A percentile compares a stretch with the other conserved stretches of the same genome.
Evolutionary conservation across 2,113 vertebrate genomes (phyloP).

Genomic region (Varanus salvator): DNA sequence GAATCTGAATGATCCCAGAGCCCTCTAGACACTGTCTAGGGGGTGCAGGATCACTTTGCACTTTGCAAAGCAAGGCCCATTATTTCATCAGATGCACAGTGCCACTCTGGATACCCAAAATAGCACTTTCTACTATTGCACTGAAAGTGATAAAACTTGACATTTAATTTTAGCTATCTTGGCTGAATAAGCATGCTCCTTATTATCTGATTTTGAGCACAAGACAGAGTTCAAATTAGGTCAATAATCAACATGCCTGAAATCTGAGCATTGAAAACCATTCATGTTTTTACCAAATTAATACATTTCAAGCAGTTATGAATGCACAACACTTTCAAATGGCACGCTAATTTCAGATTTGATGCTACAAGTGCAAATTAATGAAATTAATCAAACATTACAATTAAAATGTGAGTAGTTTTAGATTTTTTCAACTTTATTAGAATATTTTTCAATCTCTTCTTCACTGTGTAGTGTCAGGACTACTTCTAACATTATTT

Average conservation of each 20-base stretch:
- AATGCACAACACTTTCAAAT: slow-evolving; percentile 13
- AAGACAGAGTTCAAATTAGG: slow-evolving; percentile 28
- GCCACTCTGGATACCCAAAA: not conserved
- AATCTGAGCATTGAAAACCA: slow-evolving; percentile 11
- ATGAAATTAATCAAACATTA: not conserved
- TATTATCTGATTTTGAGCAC: slow-evolving; percentile 11
- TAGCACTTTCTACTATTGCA: not conserved
- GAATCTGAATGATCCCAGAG: too few relatives aligned
- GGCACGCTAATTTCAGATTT: slow-evolving; percentile 10
- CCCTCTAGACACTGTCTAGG: too few relatives aligned
- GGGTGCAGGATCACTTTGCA: too few relatives aligned
- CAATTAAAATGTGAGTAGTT: not conserved
- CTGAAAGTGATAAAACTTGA: not conserved
- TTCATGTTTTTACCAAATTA: slow-evolving; percentile 14
- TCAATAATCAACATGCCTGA: slow-evolving; percentile 22
- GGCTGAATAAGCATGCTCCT: not conserved
- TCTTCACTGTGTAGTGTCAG: not conserved
- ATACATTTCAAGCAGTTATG: slow-evolving; percentile 9
- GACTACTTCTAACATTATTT: not conserved
- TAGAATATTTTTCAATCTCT: not conserved
- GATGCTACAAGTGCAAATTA: not conserved
- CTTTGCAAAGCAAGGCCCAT: too few relatives aligned
- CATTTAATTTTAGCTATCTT: slow-evolving; percentile 20
- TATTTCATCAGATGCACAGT: not conserved
- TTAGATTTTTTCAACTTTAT: not conserved